Percentiles rank a stretch among this genome's conserved stretches.
Conservation (phyloP, 2,888 invertebrate species). For the Meloe dianella region DNA sequence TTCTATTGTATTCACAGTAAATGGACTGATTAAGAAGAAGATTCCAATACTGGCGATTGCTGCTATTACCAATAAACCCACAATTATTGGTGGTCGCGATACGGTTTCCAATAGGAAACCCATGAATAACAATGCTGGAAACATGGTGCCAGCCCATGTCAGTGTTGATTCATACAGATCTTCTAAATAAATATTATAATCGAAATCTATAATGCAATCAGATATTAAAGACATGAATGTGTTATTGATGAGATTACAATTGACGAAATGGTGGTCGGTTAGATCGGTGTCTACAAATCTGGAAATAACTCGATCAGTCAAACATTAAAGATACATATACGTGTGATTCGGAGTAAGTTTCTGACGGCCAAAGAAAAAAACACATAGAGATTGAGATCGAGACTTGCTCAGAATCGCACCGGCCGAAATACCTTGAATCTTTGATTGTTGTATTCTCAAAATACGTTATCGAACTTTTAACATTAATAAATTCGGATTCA, state of each 20-base stretch:
- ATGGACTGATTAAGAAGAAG: conserved; percentile 60
- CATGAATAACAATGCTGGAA: conserved; percentile 58
- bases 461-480: conserved; percentile 73
- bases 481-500: conserved; percentile 72
- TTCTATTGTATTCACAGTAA: conserved; percentile 52
- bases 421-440: conserved; percentile 65
- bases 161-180: conserved; percentile 58
- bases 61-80: conserved; percentile 55
- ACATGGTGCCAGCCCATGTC: conserved; percentile 59
- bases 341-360: too few relatives aligned
- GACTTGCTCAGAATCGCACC: too few relatives aligned
- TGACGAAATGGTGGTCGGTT: conserved; percentile 64
- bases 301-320: conserved; percentile 27
- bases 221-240: conserved; percentile 59
- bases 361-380: too few relatives aligned
- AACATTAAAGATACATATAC: background rate
- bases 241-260: conserved; percentile 66
- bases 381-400: too few relatives aligned
- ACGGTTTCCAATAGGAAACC: conserved; percentile 54
- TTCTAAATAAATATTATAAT: conserved; percentile 66
- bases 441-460: conserved; percentile 69
- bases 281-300: conserved; percentile 76
- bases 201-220: conserved; percentile 59
- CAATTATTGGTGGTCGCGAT: conserved; percentile 49
- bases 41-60: conserved; percentile 63